These are phyloP conservation scores for Rhopilema esculentum DNA, from an alignment of 30 jellyfish, hydroid and myxozoan genomes.

Conservation along the genomic window DNA sequence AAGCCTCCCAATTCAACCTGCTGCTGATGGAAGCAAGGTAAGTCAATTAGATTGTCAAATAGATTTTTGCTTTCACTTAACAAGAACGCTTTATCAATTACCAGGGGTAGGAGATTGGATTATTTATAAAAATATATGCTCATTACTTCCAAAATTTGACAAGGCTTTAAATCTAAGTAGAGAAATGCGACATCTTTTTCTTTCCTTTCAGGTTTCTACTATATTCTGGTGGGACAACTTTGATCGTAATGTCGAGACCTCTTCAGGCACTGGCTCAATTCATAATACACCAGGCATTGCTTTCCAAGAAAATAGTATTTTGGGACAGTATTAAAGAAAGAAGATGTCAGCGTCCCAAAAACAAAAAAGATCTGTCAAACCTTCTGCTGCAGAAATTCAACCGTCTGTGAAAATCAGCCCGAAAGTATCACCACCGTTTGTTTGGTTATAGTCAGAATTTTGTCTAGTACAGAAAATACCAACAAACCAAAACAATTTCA, in stretches of 20 bases:
- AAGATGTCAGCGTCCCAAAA: conserved; percentile 4
- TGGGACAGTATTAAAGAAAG: neutral
- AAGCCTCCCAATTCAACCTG: conserved; percentile 31
- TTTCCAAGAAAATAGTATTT: conserved; percentile 51
- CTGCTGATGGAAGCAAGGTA: conserved; percentile 24
- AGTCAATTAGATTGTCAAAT: neutral
- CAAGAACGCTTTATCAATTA: neutral
- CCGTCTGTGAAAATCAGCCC: too few relatives aligned
- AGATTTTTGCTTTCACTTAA: neutral
- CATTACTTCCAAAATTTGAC: neutral
- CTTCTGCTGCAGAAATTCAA: too few relatives aligned
- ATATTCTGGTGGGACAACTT: conserved; percentile 41
- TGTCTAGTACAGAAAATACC: too few relatives aligned
- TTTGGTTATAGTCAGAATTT: too few relatives aligned
- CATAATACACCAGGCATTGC: conserved; percentile 64
- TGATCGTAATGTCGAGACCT: conserved; percentile 21
- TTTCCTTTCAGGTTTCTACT: conserved; percentile 22
- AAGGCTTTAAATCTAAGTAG: neutral
- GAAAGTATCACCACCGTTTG: too few relatives aligned
- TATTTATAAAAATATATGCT: neutral
- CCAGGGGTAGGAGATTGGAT: neutral
- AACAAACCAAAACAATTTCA: too few relatives aligned
- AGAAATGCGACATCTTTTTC: neutral
- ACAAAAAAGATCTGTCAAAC: too few relatives aligned
- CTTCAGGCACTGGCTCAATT: conserved; percentile 21